Evolutionary conservation across 2,797 vertebrate species (phyloP), one percentile per base, ranked within the genome.

Genomic region (Rhabdomys pumilio): DNA sequence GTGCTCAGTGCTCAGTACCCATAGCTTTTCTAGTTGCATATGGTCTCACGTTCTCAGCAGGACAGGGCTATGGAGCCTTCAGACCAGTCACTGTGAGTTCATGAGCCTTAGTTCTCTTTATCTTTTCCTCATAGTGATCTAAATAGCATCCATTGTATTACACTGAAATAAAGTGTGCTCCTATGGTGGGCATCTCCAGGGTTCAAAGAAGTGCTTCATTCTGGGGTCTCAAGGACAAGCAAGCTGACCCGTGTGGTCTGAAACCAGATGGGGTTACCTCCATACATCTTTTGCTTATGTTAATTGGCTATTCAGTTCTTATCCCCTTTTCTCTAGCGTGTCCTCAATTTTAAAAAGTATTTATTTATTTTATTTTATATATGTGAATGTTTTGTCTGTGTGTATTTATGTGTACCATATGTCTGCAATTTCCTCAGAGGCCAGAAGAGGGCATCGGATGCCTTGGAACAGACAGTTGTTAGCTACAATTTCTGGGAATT

Each of bases 371-470:
- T 76, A 47, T 17, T 77, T 41, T 73, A 73, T 41, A 63, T n/a
- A 11, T 55, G 65, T 29, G 26, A 72, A 13, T 50, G 2, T 31
- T 41, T 87, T 76, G 59, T 59, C 38, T 20, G 17, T 10, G 7
- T 83, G 81, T 90, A 59, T 89, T 80, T 90, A 22, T 94, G n/a
- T 89, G 63, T 19, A 34, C 31, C 17, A 34, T 20, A 53, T 79
- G 47, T 82, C 22, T 41, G n/a, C 80, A 41, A 11, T 59, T 59
- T 41, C 55, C 22, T 26, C 22, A 41, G 12, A 59, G 22, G 80
- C 80, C 38, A 82, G n/a, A 26, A 59, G 80, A 82, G 22, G 22
- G 55, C n/a, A 26, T 82, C 80, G 59, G n/a, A 61, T 59, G 24
- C 11, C 17, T 26, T 24, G 80, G n/a, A 41, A 41, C 6, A 61